Conservation (phyloP, 2,113 vertebrate species). For the Chiloscyllium plagiosum region DNA sequence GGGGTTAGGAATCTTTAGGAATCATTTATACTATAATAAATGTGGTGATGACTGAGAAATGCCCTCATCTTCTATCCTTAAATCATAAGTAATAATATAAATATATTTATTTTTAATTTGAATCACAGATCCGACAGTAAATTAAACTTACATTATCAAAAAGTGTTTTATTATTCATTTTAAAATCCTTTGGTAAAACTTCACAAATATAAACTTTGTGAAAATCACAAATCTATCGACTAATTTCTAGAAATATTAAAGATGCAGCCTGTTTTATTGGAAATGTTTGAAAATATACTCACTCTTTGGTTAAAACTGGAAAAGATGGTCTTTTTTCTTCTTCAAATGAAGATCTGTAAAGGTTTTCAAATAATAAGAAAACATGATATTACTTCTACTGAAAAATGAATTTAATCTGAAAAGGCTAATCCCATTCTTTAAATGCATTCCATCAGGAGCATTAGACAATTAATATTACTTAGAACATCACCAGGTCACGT, state of each 20-base stretch:
- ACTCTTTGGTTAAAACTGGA: conserved; percentile 60
- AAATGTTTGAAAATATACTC: conserved; percentile 46
- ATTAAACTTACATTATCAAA: not conserved
- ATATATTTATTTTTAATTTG: not conserved
- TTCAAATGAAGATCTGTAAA: conserved; percentile 62
- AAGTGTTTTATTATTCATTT: not conserved
- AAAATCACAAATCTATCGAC: not conserved
- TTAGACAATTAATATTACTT: not conserved
- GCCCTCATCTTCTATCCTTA: not conserved
- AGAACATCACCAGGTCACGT: conserved; percentile 50
- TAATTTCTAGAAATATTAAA: not conserved
- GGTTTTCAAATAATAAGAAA: not conserved
- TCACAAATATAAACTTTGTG: not conserved
- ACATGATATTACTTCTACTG: not conserved
- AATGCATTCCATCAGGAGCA: not conserved
- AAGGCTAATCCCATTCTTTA: not conserved
- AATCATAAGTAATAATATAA: not conserved
- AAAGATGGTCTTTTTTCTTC: conserved; percentile 60
- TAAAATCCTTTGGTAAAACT: not conserved
- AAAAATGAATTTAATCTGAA: not conserved
- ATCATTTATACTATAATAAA: not conserved
- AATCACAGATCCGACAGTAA: not conserved
- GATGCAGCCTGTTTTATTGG: not conserved
- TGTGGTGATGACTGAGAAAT: not conserved
- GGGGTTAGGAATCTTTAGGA: not conserved